Evolutionary conservation across 2,797 vertebrate species (phyloP), one percentile per base, ranked within the genome.

Genomic region (Fundulus diaphanus): DNA sequence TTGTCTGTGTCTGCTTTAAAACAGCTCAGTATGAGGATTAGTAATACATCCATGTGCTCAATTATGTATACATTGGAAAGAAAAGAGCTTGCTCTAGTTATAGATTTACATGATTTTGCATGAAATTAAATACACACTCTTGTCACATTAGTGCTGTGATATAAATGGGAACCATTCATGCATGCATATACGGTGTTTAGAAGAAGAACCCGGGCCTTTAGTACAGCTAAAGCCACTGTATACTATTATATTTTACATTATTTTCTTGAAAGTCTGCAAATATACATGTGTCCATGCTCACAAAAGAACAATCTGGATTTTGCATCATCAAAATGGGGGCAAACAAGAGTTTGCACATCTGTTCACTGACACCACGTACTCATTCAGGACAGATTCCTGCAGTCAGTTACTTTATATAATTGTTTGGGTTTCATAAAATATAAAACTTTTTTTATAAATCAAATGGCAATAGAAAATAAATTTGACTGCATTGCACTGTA

Each of bases 121-220:
- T 78, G 63, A 74, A 87, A 84, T 82, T 31, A 63, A 44, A 82
- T 67, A 46, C n/a, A 68, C 61, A 49, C 48, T 61, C 12, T 9
- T 1, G 7, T 24, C 44, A 67, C 37, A 77, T 13, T 69, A 49
- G 24, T 37, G 66, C 5, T 37, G 40, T 15, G 65, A 72, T 42
- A 78, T 72, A 71, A 82, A 83, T 63, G 76, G 24, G 52, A 84
- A 31, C 12, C 70, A 61, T 66, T 72, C 42, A 67, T 20, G 51
- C 59, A 2, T 35, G 57, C 42, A 15, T 44, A 16, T 65, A 40
- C 1, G 68, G 18, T 68, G 35, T 70, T 68, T 9, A 20, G 56
- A 78, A 73, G 56, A 49, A 16, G 15, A 24, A 42, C 46, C n/a
- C 31, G 37, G 8, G 3, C 24, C 48, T 57, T 11, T 54, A 68